phyloP scores from a whole-genome alignment of 2,113 vertebrate genomes.

The Empidonax alnorum region DNA sequence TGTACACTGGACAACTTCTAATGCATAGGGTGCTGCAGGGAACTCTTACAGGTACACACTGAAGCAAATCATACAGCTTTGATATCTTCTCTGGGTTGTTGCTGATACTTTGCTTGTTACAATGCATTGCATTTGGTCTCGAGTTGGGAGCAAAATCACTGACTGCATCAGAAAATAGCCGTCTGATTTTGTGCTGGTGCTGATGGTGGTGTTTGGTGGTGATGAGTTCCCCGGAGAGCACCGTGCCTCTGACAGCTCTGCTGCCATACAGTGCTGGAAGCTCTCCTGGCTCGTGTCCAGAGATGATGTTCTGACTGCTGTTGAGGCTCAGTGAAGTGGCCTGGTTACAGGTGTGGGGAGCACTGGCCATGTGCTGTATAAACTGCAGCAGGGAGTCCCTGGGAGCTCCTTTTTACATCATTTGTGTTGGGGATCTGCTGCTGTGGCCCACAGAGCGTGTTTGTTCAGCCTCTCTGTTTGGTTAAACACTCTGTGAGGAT shows the following conservation, averaged over 20 bases:
- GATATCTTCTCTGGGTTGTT: background rate
- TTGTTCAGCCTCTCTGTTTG: background rate
- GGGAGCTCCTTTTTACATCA: background rate
- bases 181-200: background rate
- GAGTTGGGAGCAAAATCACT: background rate
- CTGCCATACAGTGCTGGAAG: rapidly evolving
- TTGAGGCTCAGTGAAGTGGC: background rate
- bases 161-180: background rate
- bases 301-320: background rate
- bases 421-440: background rate
- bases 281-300: background rate
- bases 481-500: background rate
- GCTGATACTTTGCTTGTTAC: background rate
- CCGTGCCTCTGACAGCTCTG: rapidly evolving
- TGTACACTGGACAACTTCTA: background rate
- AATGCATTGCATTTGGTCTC: background rate
- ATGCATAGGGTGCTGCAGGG: background rate
- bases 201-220: background rate
- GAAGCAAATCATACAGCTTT: background rate
- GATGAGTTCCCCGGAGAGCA: background rate
- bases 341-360: background rate
- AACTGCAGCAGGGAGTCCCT: background rate
- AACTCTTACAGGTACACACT: background rate
- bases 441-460: background rate
- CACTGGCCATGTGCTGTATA: background rate